A percentile compares a stretch with the other conserved stretches of the same genome.
phyloP scores from a whole-genome alignment of 1,140 invertebrate genomes.

The Drosophila nigromelanica region DNA sequence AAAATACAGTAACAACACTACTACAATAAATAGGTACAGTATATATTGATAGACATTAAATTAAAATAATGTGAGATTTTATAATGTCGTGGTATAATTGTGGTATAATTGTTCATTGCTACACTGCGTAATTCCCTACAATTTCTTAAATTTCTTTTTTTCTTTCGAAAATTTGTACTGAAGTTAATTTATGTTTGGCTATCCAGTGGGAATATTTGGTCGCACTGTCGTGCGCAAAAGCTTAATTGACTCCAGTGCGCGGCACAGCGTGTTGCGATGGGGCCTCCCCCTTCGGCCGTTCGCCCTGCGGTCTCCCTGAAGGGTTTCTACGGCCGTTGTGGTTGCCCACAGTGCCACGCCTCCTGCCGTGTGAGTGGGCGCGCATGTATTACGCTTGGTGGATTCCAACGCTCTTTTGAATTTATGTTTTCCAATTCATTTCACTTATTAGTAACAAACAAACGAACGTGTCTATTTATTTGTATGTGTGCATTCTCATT shows the following conservation, averaged over 20 bases:
- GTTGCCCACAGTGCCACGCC: conserved; percentile 3
- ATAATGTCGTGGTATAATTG: neutral
- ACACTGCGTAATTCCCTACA: neutral
- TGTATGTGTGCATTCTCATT: conserved; percentile 1
- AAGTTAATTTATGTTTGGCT: conserved; percentile 17
- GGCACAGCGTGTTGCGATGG: conserved; percentile 1
- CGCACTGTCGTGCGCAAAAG: conserved; percentile 19
- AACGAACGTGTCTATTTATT: neutral
- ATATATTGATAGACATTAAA: no score
- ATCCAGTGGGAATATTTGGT: conserved; percentile 25
- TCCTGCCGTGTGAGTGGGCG: neutral
- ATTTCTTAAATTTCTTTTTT: conserved; percentile 8
- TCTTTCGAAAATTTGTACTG: neutral
- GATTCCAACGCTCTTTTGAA: neutral
- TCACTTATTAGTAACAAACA: conserved; percentile 4
- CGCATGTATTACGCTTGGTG: neutral
- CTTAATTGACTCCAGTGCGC: conserved; percentile 31
- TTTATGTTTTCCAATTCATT: conserved; percentile 19
- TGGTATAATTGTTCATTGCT: neutral
- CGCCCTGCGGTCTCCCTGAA: neutral
- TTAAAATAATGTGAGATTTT: neutral
- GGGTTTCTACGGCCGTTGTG: neutral
- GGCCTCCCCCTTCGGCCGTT: neutral
- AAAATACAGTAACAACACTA: no score
- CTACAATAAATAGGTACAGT: no score